These are phyloP conservation scores for Clivina fossor DNA, from an alignment of 2,888 invertebrate species.

Conservation along the genomic window DNA sequence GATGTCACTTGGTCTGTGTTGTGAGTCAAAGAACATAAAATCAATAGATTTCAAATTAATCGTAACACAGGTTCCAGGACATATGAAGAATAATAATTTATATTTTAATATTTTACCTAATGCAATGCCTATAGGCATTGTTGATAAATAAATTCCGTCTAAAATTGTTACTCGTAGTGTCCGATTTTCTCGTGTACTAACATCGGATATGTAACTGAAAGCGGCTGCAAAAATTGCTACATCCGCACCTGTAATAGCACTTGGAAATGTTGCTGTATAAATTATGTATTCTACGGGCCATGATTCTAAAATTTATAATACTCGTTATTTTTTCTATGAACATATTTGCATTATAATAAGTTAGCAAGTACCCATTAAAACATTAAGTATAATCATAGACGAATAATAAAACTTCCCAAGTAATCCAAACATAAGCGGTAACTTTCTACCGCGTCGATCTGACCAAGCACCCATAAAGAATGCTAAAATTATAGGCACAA, in stretches of 20 bases:
- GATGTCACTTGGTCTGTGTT: no score
- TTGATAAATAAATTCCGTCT: slow-evolving; percentile 78
- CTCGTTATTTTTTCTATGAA: slow-evolving; percentile 39
- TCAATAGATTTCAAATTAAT: no score
- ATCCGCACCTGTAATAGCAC: slow-evolving; percentile 76
- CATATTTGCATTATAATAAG: not conserved
- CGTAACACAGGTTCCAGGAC: no score
- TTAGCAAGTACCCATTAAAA: slow-evolving; percentile 56
- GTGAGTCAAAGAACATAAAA: no score
- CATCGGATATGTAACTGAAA: slow-evolving; percentile 79
- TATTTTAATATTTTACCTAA: slow-evolving; percentile 62
- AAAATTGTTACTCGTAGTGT: slow-evolving; percentile 80
- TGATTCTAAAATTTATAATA: slow-evolving; percentile 44
- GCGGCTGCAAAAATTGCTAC: slow-evolving; percentile 78
- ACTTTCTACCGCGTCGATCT: slow-evolving; percentile 75
- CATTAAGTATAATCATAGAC: slow-evolving; percentile 71
- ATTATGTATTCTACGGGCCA: slow-evolving; percentile 78
- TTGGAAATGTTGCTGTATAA: slow-evolving; percentile 74
- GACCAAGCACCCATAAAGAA: slow-evolving; percentile 82
- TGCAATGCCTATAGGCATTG: slow-evolving; percentile 81
- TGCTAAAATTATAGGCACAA: slow-evolving; percentile 74
- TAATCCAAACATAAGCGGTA: slow-evolving; percentile 71
- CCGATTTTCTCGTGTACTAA: slow-evolving; percentile 67
- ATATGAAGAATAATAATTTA: no score
- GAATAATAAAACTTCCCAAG: slow-evolving; percentile 76